These are phyloP conservation scores for Festucalex cinctus DNA, from an alignment of 2,113 vertebrate species.

Conservation along the genomic window DNA sequence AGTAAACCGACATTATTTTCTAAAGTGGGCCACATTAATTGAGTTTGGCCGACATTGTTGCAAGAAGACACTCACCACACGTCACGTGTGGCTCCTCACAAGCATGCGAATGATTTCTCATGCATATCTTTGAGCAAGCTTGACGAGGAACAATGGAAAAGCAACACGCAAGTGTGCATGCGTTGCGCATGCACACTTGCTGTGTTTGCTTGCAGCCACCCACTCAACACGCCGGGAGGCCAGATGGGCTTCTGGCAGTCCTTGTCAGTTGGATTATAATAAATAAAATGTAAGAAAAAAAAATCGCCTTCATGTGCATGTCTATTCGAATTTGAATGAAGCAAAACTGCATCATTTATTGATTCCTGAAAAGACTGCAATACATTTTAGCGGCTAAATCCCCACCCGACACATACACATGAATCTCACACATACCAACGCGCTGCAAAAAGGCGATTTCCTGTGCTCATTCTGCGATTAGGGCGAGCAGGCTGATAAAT, in stretches of 20 bases:
- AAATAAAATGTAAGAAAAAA: too few relatives aligned
- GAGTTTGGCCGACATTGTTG: neutral
- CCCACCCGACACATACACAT: too few relatives aligned
- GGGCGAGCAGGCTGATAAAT: too few relatives aligned
- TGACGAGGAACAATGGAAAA: neutral
- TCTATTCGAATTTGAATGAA: too few relatives aligned
- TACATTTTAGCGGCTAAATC: too few relatives aligned
- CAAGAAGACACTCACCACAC: neutral
- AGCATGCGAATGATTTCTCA: neutral
- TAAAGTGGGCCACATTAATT: neutral
- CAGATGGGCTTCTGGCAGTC: neutral
- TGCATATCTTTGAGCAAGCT: neutral
- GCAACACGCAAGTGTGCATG: neutral
- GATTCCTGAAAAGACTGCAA: too few relatives aligned
- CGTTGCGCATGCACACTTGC: neutral
- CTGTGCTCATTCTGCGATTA: too few relatives aligned
- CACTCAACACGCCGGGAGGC: neutral
- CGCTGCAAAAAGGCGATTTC: too few relatives aligned
- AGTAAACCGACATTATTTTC: neutral
- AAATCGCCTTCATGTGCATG: too few relatives aligned
- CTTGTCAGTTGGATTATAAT: constrained; percentile 12
- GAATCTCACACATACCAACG: too few relatives aligned
- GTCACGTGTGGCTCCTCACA: neutral
- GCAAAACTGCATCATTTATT: too few relatives aligned
- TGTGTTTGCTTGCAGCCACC: neutral